Evolutionary conservation across 1,140 invertebrate species (phyloP), one percentile per base, ranked within the genome.

Genomic region (Stegodyphus dumicola): DNA sequence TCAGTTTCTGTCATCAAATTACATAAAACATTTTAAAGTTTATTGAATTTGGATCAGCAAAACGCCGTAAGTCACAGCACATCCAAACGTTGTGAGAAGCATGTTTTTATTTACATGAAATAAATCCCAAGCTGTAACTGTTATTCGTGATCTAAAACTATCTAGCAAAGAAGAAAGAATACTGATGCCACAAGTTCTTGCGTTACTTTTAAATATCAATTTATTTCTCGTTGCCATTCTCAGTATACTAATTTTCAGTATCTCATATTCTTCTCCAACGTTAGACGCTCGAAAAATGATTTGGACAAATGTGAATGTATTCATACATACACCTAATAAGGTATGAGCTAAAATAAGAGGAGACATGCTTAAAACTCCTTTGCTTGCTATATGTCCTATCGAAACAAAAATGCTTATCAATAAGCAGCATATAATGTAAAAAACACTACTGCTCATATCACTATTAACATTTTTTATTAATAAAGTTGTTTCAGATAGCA

Each of bases 51-150:
- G 65, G 18, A 79, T 79, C 4, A 70, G 48, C 52, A 79, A 11
- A 1, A 79, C 51, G 33, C 77, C 77, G 48, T 79, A 79, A 2
- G 51, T 79, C 10, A 79, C 6, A 15, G 52, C 52, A n/a, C 65
- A 79, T 11, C 77, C 66, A 7, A 79, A 70, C 6, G 53, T 70
- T 17, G 65, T 79, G 2, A 79, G 52, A 56, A 79, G 33, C 6
- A 79, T 56, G 17, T 66, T 51, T 70, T 54, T 79, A 10, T 56
- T 48, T 15, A 54, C 52, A 5, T 70, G 17, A 54, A 79, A 79
- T 64, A 79, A 69, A 7, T 53, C 17, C 77, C 69, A 54, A 10
- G 51, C 49, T 7, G 77, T 33, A 33, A 70, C 52, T 5, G 13
- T 17, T 15, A 79, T n/a, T 56, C 13, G 6, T 7, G 77, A 10